These are phyloP conservation scores for Pangasius larnaudii DNA, from an alignment of 2,797 vertebrate genomes.

Conservation along the genomic window DNA sequence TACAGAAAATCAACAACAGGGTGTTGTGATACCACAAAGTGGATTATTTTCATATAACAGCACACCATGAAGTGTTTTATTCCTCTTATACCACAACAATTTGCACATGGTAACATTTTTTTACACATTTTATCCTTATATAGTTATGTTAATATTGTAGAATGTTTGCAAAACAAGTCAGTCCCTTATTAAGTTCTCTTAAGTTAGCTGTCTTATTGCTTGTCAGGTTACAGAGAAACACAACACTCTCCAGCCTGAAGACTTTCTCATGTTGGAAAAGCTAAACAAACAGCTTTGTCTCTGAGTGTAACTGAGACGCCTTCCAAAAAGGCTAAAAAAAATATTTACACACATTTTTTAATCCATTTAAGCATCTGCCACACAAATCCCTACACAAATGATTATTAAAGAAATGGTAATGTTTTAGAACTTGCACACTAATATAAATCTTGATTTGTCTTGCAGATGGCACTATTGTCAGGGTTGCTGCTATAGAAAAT, in stretches of 20 bases:
- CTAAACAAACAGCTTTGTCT: neutral
- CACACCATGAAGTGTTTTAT: neutral
- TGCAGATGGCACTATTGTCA: neutral
- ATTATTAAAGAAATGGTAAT: neutral
- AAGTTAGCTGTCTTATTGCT: too few species aligned
- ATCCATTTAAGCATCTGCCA: neutral
- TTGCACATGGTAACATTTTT: too few species aligned
- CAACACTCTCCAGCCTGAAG: neutral
- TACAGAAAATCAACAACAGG: neutral
- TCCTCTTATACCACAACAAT: neutral
- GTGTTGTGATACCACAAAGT: neutral
- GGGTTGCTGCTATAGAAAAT: neutral
- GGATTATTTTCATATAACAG: neutral
- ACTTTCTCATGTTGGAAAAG: neutral
- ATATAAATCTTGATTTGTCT: neutral
- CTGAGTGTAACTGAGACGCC: neutral
- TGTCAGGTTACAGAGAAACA: neutral
- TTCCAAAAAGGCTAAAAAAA: neutral
- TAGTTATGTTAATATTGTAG: neutral
- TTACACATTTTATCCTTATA: neutral
- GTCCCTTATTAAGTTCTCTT: neutral
- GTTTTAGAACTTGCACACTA: neutral
- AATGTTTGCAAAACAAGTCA: neutral
- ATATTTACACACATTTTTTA: neutral
- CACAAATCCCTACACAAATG: neutral